Evolutionary conservation across 2,888 invertebrate genomes (phyloP).

Genomic region (Tinea pellionella): DNA sequence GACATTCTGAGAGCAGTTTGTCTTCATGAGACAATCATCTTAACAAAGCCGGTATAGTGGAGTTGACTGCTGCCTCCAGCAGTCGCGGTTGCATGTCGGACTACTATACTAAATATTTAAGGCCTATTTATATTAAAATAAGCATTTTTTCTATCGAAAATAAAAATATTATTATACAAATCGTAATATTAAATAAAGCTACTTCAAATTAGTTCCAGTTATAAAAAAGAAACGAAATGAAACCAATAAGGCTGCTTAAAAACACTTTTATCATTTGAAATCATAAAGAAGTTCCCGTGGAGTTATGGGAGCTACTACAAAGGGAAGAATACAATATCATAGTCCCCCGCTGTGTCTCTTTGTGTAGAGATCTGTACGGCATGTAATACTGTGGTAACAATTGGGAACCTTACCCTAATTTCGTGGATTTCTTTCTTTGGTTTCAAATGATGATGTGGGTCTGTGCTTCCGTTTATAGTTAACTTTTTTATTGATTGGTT

Average conservation of each 20-base stretch:
- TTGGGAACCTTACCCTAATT: slow-evolving; percentile 62
- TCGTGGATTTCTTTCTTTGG: slow-evolving; percentile 51
- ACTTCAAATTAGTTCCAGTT: slow-evolving; percentile 12
- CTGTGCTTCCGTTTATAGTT: slow-evolving; percentile 48
- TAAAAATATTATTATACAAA: neutral
- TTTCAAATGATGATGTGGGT: slow-evolving; percentile 48
- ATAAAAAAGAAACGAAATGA: slow-evolving; percentile 28
- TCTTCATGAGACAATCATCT: no score
- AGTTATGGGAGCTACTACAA: slow-evolving; percentile 48
- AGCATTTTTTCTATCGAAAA: no score
- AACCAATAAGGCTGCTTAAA: slow-evolving; percentile 61
- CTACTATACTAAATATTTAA: no score
- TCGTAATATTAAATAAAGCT: neutral
- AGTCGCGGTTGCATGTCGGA: no score
- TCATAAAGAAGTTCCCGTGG: slow-evolving; percentile 48
- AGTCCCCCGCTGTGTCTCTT: slow-evolving; percentile 66
- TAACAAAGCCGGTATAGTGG: no score
- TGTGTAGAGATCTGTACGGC: slow-evolving; percentile 62
- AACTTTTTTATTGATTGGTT: neutral
- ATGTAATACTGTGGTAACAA: slow-evolving; percentile 61
- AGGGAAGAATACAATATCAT: slow-evolving; percentile 64
- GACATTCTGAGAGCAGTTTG: no score
- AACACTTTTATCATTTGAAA: slow-evolving; percentile 68
- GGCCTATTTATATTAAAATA: no score
- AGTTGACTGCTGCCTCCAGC: no score